Base-by-base conservation (phyloP, 2,797 vertebrate genomes). In the Bradypus variegatus region DNA sequence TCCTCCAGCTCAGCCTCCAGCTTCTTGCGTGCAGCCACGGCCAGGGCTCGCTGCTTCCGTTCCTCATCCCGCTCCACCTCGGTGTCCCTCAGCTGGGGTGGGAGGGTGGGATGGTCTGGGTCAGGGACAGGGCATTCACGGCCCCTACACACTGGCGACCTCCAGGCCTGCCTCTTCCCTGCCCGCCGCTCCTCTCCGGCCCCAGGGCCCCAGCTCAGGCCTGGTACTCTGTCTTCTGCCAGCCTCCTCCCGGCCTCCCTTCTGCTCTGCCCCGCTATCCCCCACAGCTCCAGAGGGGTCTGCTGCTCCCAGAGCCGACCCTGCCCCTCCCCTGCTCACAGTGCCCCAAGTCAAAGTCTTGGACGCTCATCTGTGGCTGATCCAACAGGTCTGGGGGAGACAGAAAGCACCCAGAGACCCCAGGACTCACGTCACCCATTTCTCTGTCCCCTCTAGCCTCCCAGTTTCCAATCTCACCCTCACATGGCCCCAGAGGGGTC, bases 41-140 rank as follows among this genome's bases (percentile, higher is more conserved):
- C 97, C 97, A 98, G 97, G 55, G 98, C 97, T 6, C 98, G 97
- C 96, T 99, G 98, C 93, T 97, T 98, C 90, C 97, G 97, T 95
- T 99, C 98, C 91, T 98, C 98, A 62, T 99, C 98, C 89, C 99
- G 94, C 93, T 98, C 98, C 67, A 98, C 96, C 97, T 99, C 98
- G 65, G 98, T 95, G 79, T 99, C 98, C 87, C 98, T 97, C 80
- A 98, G 98, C 98, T 99, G 94, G 7, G 33, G 53, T 38, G 19
- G 8, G 45, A 64, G 12, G 5, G 1, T n/a, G 0, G 12, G 13
- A 48, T 36, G 50, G 81, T 27, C 33, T 1, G 23, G 64, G 60
- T 95, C 76, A 91, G 69, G 48, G 62, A 50, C 14, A 4, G 41
- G 81, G 45, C 6, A 10, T 58, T 72, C 73, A 29, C 36, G 25